Evolutionary conservation across 2,797 vertebrate genomes (phyloP), one percentile per base, ranked within the genome.

Genomic region (Aldrovandia affinis): DNA sequence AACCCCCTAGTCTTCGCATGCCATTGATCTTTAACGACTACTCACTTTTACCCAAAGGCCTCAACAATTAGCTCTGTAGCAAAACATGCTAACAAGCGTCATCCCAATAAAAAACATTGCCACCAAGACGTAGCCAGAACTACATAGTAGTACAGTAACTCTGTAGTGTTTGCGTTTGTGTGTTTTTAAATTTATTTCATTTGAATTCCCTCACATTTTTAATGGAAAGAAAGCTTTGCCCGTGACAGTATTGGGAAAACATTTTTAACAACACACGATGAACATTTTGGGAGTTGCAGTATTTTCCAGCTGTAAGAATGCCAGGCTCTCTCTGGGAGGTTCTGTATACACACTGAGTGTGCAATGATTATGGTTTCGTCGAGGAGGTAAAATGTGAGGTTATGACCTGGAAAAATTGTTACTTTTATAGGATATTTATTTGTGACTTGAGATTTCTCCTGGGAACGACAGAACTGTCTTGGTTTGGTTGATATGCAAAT

Each of bases 161-260:
- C n/a, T n/a, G n/a, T 52, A 52, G 50, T 52, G 4, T 52, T 52
- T 52, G 50, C 12, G 50, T n/a, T 63, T 22, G 42, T 9, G 18
- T 78, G 39, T 77, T 42, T 83, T 78, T 61, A 4, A 22, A 65
- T 73, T 44, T 42, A 78, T 70, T 82, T 78, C 8, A 39, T 61
- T 61, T 42, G n/a, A 39, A 81, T 42, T 81, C 47, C 50, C 50
- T 52, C 78, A 77, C 42, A 33, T 81, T 83, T 77, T 36, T 33
- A 81, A 83, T 50, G 68, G 78, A 73, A 63, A 81, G 52, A 84
- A 42, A n/a, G 10, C 9, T 55, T 63, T 52, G 83, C 83, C 80
- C 79, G 36, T 28, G 73, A 63, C 50, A 54, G 57, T 8, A 42
- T 44, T 85, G 54, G 30, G n/a, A 84, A 39, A 73, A 50, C 54